Base-by-base conservation (phyloP, 1,140 invertebrate species). In the Neuroterus valhalla region DNA sequence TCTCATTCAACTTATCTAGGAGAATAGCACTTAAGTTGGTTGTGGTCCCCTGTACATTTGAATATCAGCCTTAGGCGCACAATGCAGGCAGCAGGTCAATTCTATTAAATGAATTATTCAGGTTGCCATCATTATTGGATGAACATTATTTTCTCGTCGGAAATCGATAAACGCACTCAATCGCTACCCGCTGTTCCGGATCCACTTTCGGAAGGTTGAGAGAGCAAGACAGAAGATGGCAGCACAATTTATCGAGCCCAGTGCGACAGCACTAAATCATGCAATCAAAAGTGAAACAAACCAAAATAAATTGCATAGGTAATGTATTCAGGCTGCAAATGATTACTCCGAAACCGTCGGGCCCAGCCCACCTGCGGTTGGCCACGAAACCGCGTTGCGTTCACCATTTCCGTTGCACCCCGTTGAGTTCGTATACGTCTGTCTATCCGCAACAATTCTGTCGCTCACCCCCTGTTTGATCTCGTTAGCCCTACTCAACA, bases 61-160 rank as follows among this genome's bases (percentile, higher is more conserved):
- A 62, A 62, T 62, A 62, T 62, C 52, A 3, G 52, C 23, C 55
- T 62, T 3, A 62, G 26, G 55, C 31, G 23, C 14, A 62, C 52
- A 62, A 26, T 12, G 50, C 17, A 19, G 50, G 17, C 46, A 48
- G 50, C 80, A 74, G 81, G 80, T 85, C 81, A 82, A 86, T 87
- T 89, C 88, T 88, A 84, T 86, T 84, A 82, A 88, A 88, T 88
- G 86, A 89, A 88, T 88, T 87, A 89, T 89, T 88, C 82, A 85
- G 77, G 78, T 81, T 81, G 79, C 81, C 82, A 89, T 87, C 87
- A 88, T 87, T 88, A 88, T 87, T 87, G 85, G 83, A 83, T 74
- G 80, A 85, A 85, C 85, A 89, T 89, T 87, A 88, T 84, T 86
- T 84, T 87, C 85, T 84, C 78, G 84, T 86, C 77, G 83, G 77